Evolutionary conservation across 1,140 invertebrate genomes (phyloP).

Genomic region (Drosophila kohkoa): DNA sequence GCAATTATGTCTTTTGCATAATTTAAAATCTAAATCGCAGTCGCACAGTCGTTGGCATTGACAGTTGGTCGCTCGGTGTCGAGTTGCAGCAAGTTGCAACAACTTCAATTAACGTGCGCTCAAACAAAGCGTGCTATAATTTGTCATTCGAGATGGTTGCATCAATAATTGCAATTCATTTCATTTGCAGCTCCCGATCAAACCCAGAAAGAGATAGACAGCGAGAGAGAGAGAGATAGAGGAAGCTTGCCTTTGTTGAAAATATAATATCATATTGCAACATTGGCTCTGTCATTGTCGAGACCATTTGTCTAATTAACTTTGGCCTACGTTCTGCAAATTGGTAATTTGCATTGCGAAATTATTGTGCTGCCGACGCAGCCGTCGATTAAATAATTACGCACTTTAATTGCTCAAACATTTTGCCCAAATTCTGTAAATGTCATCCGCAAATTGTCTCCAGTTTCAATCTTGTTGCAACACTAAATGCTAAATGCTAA

Average conservation of each 20-base stretch:
- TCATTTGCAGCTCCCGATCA: slow-evolving; percentile 25
- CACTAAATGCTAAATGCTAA: too few relatives aligned
- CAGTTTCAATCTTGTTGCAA: too few relatives aligned
- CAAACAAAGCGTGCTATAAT: slow-evolving; percentile 27
- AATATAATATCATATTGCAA: slow-evolving; percentile 7
- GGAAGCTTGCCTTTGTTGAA: not conserved
- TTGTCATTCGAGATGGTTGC: slow-evolving; percentile 18
- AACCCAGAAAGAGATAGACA: not conserved
- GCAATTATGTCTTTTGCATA: not conserved
- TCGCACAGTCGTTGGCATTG: not conserved
- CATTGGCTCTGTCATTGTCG: not conserved
- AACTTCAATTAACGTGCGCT: slow-evolving; percentile 49
- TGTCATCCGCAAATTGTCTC: too few relatives aligned
- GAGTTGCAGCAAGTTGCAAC: slow-evolving; percentile 40
- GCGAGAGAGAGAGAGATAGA: not conserved
- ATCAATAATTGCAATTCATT: slow-evolving; percentile 45
- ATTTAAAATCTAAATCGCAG: slow-evolving; percentile 7
- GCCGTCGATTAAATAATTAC: slow-evolving; percentile 1
- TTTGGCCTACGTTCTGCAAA: not conserved
- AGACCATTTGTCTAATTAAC: slow-evolving; percentile 3
- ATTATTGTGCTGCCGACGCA: not conserved
- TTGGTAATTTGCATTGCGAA: not conserved
- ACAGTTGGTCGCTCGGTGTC: not conserved
- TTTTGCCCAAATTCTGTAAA: too few relatives aligned
- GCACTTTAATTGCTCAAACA: not conserved